A percentile compares a stretch with the other conserved stretches of the same genome.
phyloP scores from a whole-genome alignment of 2,797 vertebrate genomes.

The Potorous gilbertii region DNA sequence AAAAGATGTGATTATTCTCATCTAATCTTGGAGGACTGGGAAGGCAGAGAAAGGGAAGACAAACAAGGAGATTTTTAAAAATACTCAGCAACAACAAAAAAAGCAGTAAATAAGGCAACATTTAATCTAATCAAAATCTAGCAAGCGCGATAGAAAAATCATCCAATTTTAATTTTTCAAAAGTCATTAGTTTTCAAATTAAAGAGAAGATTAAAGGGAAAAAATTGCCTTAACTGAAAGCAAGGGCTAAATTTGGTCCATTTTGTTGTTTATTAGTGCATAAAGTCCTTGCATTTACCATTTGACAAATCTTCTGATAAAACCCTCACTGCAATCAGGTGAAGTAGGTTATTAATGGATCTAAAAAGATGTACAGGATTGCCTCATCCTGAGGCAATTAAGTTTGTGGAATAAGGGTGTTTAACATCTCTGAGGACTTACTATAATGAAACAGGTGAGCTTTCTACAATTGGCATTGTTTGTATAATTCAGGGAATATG shows the following conservation, averaged over 20 bases:
- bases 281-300: conserved; percentile 86
- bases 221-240: conserved; percentile 81
- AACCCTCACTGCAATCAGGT: conserved; percentile 88
- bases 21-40: not conserved
- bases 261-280: conserved; percentile 86
- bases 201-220: conserved; percentile 84
- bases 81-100: conserved; percentile 68
- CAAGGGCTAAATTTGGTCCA: conserved; percentile 86
- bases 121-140: conserved; percentile 83
- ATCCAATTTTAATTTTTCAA: conserved; percentile 82
- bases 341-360: conserved; percentile 89
- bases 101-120: conserved; percentile 68
- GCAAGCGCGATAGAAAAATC: conserved; percentile 79
- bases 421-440: conserved; percentile 83
- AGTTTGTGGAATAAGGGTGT: conserved; percentile 84
- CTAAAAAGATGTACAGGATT: conserved; percentile 87
- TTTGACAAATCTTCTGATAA: conserved; percentile 86
- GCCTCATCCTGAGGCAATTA: conserved; percentile 89
- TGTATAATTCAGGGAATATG: conserved; percentile 76
- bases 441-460: conserved; percentile 86
- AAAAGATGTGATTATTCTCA: conserved; percentile 17
- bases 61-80: not conserved
- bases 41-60: not conserved
- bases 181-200: conserved; percentile 85
- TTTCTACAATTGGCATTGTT: conserved; percentile 80